Conservation (phyloP, 2,888 invertebrate genomes). For the Ferdinandea cuprea region DNA sequence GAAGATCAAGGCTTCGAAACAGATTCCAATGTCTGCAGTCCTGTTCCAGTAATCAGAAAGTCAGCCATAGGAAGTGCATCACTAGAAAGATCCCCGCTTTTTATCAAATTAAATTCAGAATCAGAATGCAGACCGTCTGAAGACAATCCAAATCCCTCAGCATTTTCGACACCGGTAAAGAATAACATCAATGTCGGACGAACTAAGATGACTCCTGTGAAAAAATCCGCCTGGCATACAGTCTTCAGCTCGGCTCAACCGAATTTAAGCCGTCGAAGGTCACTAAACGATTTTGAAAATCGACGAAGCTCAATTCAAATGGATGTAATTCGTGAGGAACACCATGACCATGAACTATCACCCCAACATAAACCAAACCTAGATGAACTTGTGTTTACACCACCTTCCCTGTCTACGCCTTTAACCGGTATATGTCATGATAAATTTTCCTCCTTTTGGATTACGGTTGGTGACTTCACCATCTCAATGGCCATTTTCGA, state of each 20-base stretch:
- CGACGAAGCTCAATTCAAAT: conserved; percentile 79
- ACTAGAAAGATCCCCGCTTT: conserved; percentile 47
- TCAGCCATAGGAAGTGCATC: neutral
- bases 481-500: conserved; percentile 77
- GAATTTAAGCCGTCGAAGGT: conserved; percentile 48
- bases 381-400: conserved; percentile 22
- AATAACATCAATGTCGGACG: conserved; percentile 6
- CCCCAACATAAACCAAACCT: conserved; percentile 4
- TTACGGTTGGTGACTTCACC: conserved; percentile 78
- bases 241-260: conserved; percentile 54
- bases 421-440: neutral
- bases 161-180: conserved; percentile 79
- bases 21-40: conserved; percentile 79
- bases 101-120: conserved; percentile 54
- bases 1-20: conserved; percentile 81
- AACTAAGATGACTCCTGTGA: conserved; percentile 11
- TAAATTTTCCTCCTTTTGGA: conserved; percentile 78
- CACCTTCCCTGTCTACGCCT: conserved; percentile 9
- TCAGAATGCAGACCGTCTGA: conserved; percentile 14
- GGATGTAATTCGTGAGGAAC: conserved; percentile 81
- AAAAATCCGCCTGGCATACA: conserved; percentile 54
- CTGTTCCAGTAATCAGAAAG: conserved; percentile 69
- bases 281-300: conserved; percentile 71
- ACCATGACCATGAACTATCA: conserved; percentile 54
- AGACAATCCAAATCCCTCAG: conserved; percentile 69